These are phyloP conservation scores for Trichosurus vulpecula DNA, from an alignment of 2,797 vertebrate species.

Conservation along the genomic window DNA sequence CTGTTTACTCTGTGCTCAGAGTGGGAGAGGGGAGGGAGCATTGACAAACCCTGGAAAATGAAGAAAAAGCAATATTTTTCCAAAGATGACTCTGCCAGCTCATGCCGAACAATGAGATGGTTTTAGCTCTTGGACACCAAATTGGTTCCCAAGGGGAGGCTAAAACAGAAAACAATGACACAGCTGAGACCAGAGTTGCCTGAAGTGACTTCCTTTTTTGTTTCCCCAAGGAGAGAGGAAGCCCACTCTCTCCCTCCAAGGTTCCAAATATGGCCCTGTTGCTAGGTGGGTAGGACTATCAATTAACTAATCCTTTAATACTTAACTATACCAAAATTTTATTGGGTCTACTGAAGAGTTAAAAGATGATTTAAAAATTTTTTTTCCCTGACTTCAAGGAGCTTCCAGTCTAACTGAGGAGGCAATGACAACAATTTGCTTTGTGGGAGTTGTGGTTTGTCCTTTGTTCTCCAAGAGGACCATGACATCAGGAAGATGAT, in stretches of 20 bases:
- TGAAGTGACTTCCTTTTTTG: constrained; percentile 29
- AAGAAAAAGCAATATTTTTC: constrained; percentile 59
- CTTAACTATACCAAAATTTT: background rate
- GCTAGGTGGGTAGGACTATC: background rate
- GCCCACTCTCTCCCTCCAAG: background rate
- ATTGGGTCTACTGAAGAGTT: background rate
- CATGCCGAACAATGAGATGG: constrained; percentile 1
- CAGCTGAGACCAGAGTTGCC: constrained; percentile 18
- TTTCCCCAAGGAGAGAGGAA: constrained; percentile 7
- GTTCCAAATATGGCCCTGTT: constrained; percentile 28
- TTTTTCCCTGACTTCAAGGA: background rate
- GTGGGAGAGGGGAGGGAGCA: background rate
- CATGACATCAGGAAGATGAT: no score
- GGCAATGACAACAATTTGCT: background rate
- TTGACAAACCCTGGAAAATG: constrained; percentile 7
- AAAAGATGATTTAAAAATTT: background rate
- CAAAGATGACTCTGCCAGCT: constrained; percentile 3
- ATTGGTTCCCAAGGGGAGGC: constrained; percentile 30
- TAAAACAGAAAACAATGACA: background rate
- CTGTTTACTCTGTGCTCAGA: constrained; percentile 43
- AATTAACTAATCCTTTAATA: background rate
- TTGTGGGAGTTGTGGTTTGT: background rate
- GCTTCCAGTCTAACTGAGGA: background rate
- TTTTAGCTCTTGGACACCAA: constrained; percentile 27
- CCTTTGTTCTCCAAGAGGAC: no score